Conservation (phyloP, 1,140 invertebrate genomes). For the Gryllus bimaculatus region DNA sequence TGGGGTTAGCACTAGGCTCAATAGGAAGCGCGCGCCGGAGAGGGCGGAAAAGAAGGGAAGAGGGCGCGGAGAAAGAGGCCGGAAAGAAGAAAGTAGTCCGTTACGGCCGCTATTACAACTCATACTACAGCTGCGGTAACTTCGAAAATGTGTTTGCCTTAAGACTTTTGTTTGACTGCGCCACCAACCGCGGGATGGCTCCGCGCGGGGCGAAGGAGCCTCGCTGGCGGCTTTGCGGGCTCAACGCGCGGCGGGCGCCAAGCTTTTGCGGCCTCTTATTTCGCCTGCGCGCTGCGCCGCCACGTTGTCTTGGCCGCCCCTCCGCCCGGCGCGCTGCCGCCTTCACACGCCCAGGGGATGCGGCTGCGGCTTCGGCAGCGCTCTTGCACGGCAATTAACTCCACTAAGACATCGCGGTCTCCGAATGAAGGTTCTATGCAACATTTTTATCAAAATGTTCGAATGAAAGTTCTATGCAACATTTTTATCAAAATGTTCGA, state of each 20-base stretch:
- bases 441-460: too few relatives aligned
- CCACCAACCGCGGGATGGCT: neutral
- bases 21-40: neutral
- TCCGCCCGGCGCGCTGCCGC: too few relatives aligned
- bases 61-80: neutral
- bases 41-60: neutral
- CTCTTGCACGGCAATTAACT: neutral
- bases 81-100: neutral
- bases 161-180: constrained; percentile 4
- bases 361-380: neutral
- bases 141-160: neutral
- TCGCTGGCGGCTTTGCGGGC: neutral
- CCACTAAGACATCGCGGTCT: too few relatives aligned
- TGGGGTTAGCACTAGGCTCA: neutral
- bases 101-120: neutral
- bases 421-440: too few relatives aligned
- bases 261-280: neutral
- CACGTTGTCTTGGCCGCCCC: neutral
- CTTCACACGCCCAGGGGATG: neutral
- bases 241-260: too few relatives aligned
- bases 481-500: too few relatives aligned
- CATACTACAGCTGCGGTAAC: neutral
- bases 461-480: too few relatives aligned
- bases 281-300: neutral
- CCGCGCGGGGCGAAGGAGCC: neutral